Base-by-base conservation (phyloP, 2,113 vertebrate species). In the Sakesphorus luctuosus region DNA sequence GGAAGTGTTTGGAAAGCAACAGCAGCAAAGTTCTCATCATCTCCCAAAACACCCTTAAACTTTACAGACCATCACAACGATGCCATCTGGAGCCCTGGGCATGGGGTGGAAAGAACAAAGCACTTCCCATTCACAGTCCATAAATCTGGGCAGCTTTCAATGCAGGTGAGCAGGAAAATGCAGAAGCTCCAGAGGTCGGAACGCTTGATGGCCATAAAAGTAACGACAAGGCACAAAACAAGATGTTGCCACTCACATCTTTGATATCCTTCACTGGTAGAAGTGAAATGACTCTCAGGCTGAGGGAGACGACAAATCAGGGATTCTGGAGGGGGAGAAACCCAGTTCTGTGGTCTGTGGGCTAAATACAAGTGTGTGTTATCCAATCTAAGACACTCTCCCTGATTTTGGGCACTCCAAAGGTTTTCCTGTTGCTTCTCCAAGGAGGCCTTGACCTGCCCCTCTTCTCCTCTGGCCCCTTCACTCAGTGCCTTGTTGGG, bases 11-110 rank as follows among this genome's bases (percentile, higher is more conserved):
- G 14, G 47, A 61, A 38, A 6, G n/a, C 43, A 84, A 10, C 67
- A 62, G 65, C 53, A 23, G 2, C 3, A 4, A 73, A 76, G 38
- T 8, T 56, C 50, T 73, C 40, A 11, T 8, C 35, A 68, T 62
- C 52, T 91, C 89, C 89, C 94, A 3, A 6, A 78, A 93, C 36
- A 44, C 81, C 91, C 71, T 56, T 92, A 76, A 94, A 89, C 61
- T 82, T 84, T 75, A 72, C 68, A 94, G 88, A 94, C 84, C 89
- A 0, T 44, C 56, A 50, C 73, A 11, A 46, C 26, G 2, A 10
- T 33, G 55, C 91, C 94, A 74, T 74, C 93, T 94, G 96, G 89
- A 72, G 75, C 85, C 90, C 90, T 15, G 31, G 72, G 81, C 77
- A 21, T 47, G 10, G 31, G 49, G 47, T n/a, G 79, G 69, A 59